Percentiles rank a stretch among this genome's conserved stretches.
phyloP scores from a whole-genome alignment of 2,888 invertebrate species.

The Thymelicus acteon region DNA sequence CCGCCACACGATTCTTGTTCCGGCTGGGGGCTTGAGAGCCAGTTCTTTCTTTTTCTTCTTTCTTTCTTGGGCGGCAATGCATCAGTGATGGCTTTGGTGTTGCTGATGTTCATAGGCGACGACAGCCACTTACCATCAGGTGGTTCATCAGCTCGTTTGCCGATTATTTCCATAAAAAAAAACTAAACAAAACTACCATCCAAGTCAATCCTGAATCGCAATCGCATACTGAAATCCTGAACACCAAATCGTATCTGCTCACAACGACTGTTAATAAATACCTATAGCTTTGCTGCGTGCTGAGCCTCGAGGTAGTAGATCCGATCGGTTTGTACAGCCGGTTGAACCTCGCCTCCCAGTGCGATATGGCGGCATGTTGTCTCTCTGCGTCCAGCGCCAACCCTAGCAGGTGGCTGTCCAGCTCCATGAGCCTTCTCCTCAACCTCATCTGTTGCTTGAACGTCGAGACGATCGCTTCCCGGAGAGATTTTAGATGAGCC shows the following conservation, averaged over 20 bases:
- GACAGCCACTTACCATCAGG: too few species aligned
- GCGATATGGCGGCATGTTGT: conserved; percentile 94
- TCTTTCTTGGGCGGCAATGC: too few species aligned
- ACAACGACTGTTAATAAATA: conserved; percentile 44
- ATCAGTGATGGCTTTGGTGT: too few species aligned
- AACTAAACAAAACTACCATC: too few species aligned
- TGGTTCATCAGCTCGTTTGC: too few species aligned
- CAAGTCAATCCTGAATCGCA: too few species aligned
- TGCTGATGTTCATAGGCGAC: too few species aligned
- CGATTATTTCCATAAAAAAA: too few species aligned
- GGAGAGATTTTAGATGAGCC: conserved; percentile 86
- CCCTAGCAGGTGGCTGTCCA: conserved; percentile 95
- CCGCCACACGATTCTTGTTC: too few species aligned
- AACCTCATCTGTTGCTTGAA: conserved; percentile 97
- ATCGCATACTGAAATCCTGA: too few species aligned
- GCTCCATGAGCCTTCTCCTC: conserved; percentile 93
- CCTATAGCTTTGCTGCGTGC: conserved; percentile 87
- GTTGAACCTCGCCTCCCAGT: conserved; percentile 94
- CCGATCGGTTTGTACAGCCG: conserved; percentile 88
- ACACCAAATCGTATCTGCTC: neutral
- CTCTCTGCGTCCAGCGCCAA: conserved; percentile 95
- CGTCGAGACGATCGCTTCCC: conserved; percentile 94
- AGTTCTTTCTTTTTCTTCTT: too few species aligned
- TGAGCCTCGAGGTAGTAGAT: conserved; percentile 82
- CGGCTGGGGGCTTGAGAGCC: too few species aligned